Conservation (phyloP, 2,888 invertebrate genomes). For the Melanchra persicariae region DNA sequence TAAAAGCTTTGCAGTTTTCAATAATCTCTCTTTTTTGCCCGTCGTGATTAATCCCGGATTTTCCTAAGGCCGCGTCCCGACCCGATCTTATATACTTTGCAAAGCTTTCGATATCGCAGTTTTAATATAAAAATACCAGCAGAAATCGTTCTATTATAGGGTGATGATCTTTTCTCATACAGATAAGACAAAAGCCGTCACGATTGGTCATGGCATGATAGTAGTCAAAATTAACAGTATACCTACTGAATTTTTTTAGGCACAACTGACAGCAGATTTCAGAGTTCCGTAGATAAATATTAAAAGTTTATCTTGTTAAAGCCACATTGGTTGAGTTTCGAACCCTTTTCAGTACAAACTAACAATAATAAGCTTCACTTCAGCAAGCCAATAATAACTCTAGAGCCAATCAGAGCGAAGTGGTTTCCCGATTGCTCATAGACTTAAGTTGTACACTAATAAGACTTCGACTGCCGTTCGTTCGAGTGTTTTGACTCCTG, state of each 20-base stretch:
- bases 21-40: slow-evolving; percentile 51
- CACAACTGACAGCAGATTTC: not conserved
- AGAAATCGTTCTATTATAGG: not conserved
- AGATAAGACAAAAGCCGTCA: not conserved
- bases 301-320: not conserved
- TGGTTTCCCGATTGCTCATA: slow-evolving; percentile 48
- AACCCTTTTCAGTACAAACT: not conserved
- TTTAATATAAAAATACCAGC: slow-evolving; percentile 11
- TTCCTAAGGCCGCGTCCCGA: slow-evolving; percentile 5
- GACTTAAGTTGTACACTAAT: slow-evolving; percentile 58
- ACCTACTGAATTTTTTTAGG: no score
- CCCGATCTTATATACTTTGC: slow-evolving; percentile 29
- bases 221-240: not conserved
- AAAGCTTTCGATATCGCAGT: slow-evolving; percentile 20
- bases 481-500: slow-evolving; percentile 53
- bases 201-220: not conserved
- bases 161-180: not conserved
- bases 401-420: slow-evolving; percentile 49
- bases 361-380: slow-evolving; percentile 24
- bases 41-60: slow-evolving; percentile 51
- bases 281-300: not conserved
- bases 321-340: not conserved
- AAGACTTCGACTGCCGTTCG: slow-evolving; percentile 50
- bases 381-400: slow-evolving; percentile 51
- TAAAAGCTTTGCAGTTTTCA: slow-evolving; percentile 62